Base-by-base conservation (phyloP, 2,113 vertebrate species). In the Grammomys surdaster region DNA sequence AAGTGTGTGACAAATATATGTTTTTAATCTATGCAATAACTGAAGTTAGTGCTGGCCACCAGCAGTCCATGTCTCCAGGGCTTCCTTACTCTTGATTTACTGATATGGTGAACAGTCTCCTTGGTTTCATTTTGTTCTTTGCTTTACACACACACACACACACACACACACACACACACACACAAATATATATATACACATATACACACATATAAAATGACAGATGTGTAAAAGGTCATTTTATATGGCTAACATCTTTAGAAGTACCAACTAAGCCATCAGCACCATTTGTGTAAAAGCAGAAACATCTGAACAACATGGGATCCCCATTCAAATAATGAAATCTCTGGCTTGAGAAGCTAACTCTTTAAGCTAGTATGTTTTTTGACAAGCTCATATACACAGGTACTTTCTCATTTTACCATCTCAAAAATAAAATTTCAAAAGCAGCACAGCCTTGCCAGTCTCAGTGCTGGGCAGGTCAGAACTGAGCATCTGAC, bases 11-110 rank as follows among this genome's bases (percentile, higher is more conserved):
- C 95, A 98, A 97, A 97, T 97, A 95, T 95, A 97, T 96, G 93
- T 96, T 97, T 97, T 97, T 96, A 97, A 97, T 97, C 95, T 95
- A 96, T 97, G 89, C 80, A 93, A 93, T 93, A 97, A 93, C 89
- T 24, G 78, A 93, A 97, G 96, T 85, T 77, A 85, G 77, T n/a
- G n/a, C 65, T 87, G 73, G 92, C 90, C 2, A 7, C 91, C 65
- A 73, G 78, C n/a, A 97, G 89, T 65, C 72, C n/a, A 22, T 28
- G 77, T 67, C 87, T 93, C 94, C 90, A 54, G n/a, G 94, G 91
- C 67, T 97, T 90, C 82, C 89, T 94, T 84, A 89, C 67, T 69
- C 58, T 36, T 97, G 94, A 97, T 97, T 94, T 90, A 95, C 28
- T 40, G 84, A 93, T 84, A 54, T 12, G 73, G 85, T 95, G 96